Evolutionary conservation across 92 coral and sea anemone species (phyloP).

Genomic region (Isaurus tuberculatus): DNA sequence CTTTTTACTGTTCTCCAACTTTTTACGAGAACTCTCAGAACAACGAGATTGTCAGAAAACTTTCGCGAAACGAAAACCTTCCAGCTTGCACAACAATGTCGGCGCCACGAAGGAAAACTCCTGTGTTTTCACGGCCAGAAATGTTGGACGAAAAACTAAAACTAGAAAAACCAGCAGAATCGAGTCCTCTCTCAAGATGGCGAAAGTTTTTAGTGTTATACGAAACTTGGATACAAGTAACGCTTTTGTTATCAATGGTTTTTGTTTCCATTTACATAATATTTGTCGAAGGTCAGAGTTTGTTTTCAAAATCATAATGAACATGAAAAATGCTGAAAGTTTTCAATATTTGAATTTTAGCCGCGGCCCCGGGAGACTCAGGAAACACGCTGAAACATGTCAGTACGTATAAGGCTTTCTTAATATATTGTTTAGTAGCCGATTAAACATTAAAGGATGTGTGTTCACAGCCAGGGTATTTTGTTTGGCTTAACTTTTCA

Average conservation of each 20-base stretch:
- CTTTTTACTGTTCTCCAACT: conserved; percentile 28
- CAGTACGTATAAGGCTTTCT: too few relatives aligned
- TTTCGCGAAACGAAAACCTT: conserved; percentile 40
- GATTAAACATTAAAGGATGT: too few relatives aligned
- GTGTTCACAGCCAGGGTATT: too few relatives aligned
- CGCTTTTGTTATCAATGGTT: conserved; percentile 51
- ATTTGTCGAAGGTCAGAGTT: conserved; percentile 68
- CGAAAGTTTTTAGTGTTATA: conserved; percentile 56
- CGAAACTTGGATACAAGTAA: conserved; percentile 55
- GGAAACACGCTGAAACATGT: too few relatives aligned
- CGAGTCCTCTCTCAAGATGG: conserved; percentile 39
- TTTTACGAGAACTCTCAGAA: conserved; percentile 47
- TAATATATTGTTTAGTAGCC: too few relatives aligned
- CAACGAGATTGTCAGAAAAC: conserved; percentile 29
- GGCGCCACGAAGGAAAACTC: conserved; percentile 54
- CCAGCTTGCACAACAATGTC: not conserved
- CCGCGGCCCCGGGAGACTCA: too few relatives aligned
- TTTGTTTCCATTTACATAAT: conserved; percentile 65
- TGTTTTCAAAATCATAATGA: conserved; percentile 45
- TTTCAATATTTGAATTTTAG: too few relatives aligned
- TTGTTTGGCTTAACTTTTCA: too few relatives aligned
- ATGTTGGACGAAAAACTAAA: conserved; percentile 41
- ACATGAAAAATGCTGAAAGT: not conserved
- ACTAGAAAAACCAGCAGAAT: not conserved
- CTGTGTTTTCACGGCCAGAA: conserved; percentile 65